These are phyloP conservation scores for Romanomermis culicivorax DNA, from an alignment of 2,888 invertebrate genomes.

Conservation along the genomic window DNA sequence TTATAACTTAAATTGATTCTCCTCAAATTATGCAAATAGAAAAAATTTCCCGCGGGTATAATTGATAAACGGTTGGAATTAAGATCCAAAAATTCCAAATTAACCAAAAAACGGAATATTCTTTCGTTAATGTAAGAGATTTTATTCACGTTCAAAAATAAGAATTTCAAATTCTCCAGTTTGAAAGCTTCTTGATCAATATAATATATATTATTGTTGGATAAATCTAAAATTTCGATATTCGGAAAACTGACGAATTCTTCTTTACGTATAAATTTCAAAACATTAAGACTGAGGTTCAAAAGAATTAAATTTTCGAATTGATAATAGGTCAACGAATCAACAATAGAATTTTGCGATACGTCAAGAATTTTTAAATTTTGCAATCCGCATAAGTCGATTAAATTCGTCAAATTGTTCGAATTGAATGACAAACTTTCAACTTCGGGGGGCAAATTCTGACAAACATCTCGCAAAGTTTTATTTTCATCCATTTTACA, in stretches of 20 bases:
- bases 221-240: constrained; percentile 4
- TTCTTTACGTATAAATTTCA: constrained; percentile 5
- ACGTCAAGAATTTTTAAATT: neutral
- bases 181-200: constrained; percentile 5
- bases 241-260: constrained; percentile 10
- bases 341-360: neutral
- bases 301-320: neutral
- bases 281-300: constrained; percentile 2
- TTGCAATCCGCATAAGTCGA: neutral
- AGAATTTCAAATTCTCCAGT: constrained; percentile 1
- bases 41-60: constrained; percentile 8
- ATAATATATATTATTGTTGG: neutral
- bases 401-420: neutral
- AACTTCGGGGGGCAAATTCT: neutral
- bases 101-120: constrained; percentile 9
- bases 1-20: constrained; percentile 8
- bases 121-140: constrained; percentile 5
- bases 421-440: neutral
- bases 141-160: constrained; percentile 5
- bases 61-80: neutral
- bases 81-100: constrained; percentile 6
- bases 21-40: neutral
- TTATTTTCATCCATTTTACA: no score
- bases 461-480: neutral
- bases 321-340: neutral